Percentiles rank a stretch among this genome's conserved stretches.
These are phyloP conservation scores for Brassicogethes aeneus DNA, from an alignment of 2,888 invertebrate genomes.

Conservation along the genomic window DNA sequence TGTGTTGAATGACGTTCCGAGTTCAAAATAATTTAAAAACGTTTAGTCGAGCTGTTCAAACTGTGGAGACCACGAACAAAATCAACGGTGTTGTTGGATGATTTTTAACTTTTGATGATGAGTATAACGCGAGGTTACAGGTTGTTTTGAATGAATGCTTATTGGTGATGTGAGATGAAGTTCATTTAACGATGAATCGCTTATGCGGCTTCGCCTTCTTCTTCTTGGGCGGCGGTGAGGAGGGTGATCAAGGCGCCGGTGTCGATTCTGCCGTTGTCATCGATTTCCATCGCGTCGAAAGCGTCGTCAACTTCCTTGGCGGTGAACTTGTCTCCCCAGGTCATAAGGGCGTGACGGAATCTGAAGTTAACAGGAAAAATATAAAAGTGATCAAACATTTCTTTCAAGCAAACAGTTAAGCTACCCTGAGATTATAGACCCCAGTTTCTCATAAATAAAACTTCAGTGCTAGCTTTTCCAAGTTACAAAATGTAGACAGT, in stretches of 20 bases:
- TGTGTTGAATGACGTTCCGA: background rate
- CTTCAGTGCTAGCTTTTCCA: too few relatives aligned
- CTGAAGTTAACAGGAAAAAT: constrained; percentile 37
- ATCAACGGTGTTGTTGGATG: background rate
- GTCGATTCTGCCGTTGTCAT: constrained; percentile 85
- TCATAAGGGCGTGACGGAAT: constrained; percentile 84
- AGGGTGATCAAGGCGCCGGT: constrained; percentile 78
- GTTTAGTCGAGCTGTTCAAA: constrained; percentile 2
- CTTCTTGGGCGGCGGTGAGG: constrained; percentile 79
- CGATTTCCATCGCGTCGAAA: constrained; percentile 87
- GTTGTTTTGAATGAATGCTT: background rate
- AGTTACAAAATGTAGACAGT: too few relatives aligned
- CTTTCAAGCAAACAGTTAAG: too few relatives aligned
- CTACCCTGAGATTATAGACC: too few relatives aligned
- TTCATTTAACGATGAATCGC: constrained; percentile 7
- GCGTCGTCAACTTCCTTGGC: constrained; percentile 85
- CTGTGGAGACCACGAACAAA: constrained; percentile 7
- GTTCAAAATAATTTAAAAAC: background rate
- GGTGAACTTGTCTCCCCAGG: constrained; percentile 89
- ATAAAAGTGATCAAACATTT: constrained; percentile 6
- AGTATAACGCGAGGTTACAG: background rate
- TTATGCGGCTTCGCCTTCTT: constrained; percentile 46
- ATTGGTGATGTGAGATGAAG: background rate
- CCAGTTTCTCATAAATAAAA: too few relatives aligned
- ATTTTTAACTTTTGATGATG: background rate